These are phyloP conservation scores for Hyperoplus immaculatus DNA, from an alignment of 2,797 vertebrate species.

Conservation along the genomic window DNA sequence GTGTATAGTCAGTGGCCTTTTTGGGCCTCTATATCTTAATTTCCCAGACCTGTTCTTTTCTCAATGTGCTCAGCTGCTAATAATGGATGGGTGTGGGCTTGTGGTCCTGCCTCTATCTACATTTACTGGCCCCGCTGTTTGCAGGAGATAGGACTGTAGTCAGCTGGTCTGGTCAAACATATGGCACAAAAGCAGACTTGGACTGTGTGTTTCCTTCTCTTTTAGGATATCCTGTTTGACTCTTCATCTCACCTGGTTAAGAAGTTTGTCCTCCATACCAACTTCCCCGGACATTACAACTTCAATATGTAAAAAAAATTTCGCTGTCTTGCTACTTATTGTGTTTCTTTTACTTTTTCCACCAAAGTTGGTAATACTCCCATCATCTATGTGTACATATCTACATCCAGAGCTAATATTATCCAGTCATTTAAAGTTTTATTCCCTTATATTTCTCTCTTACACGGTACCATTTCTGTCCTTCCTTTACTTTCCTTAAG, in stretches of 20 bases:
- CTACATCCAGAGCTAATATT: background rate
- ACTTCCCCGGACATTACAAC: constrained; percentile 99
- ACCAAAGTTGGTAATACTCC: no score
- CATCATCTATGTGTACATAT: background rate
- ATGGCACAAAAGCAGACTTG: background rate
- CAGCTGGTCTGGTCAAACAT: background rate
- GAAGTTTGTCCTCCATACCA: constrained; percentile 99
- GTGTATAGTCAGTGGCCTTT: background rate
- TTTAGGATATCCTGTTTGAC: constrained; percentile 97
- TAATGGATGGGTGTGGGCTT: background rate
- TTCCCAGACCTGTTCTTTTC: background rate
- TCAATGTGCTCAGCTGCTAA: background rate
- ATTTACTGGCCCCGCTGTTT: constrained; percentile 1
- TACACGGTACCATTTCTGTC: background rate
- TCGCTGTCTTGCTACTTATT: background rate
- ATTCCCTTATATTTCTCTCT: background rate
- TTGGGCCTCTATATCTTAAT: background rate
- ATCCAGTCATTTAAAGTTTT: background rate
- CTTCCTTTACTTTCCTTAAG: background rate
- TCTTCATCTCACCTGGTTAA: constrained; percentile 97
- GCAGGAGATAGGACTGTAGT: constrained; percentile 7
- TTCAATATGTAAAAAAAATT: constrained; percentile 96
- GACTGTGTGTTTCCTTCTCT: constrained; percentile 36
- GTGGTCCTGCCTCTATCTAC: constrained; percentile 4
- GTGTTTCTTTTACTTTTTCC: background rate